Base-by-base conservation (phyloP, 2,113 vertebrate genomes). In the Chloropsis hardwickii region DNA sequence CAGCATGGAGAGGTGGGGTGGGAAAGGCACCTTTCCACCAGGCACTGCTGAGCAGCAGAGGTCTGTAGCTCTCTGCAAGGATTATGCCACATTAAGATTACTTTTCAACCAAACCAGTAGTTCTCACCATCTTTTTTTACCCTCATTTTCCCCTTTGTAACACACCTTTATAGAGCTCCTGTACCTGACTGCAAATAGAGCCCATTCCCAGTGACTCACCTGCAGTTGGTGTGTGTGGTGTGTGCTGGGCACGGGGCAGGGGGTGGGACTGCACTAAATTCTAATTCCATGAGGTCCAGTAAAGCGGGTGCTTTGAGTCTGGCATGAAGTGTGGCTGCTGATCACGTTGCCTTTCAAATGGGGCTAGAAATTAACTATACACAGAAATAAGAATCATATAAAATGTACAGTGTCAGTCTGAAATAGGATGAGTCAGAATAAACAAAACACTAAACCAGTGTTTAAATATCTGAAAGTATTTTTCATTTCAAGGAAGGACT, bases 311-410 rank as follows among this genome's bases (percentile, higher is more conserved):
- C 97, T 97, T 95, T 92, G 81, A 71, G 33, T 93, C 70, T 93
- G 95, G 96, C 97, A 96, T 95, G 86, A 83, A 83, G 91, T 95
- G 87, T 92, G 92, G 91, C 93, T 94, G 84, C 88, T 93, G 77
- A 69, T 86, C 22, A 5, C 12, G 15, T 78, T 88, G 90, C 92
- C 83, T 77, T 58, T 73, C 48, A 74, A 79, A 96, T 91, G 94
- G 84, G 92, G 90, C 90, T 94, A 91, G 87, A 93, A 96, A 93
- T 92, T 78, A 62, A 91, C 82, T 77, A 5, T 9, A 17, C 37
- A 50, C 33, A 87, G 77, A 86, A 80, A 40, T 10, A 11, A 91
- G 51, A 86, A 60, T 71, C 51, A 62, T 77, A 81, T 24, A 12
- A 88, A 82, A 74, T 28, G 25, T 27, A 21, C 27, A 25, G 1